Evolutionary conservation across 2,888 invertebrate genomes (phyloP).

Genomic region (Eupithecia vulgata): DNA sequence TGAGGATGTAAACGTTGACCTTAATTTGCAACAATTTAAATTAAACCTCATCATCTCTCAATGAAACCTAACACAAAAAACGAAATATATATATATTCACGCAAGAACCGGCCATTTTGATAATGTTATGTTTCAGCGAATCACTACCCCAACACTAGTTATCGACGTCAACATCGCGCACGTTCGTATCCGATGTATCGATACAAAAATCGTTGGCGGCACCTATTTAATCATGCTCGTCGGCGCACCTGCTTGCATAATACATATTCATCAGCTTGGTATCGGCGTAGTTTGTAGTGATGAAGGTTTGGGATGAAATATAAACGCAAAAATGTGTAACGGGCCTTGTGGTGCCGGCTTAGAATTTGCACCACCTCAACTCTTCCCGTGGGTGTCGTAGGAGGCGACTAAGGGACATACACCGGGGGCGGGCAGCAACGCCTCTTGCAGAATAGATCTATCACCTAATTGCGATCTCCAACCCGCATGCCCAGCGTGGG

Average conservation of each 20-base stretch:
- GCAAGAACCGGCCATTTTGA: slow-evolving; percentile 10
- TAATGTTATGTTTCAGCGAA: not conserved
- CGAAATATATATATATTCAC: not conserved
- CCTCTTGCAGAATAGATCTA: too few species aligned
- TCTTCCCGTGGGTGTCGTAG: too few species aligned
- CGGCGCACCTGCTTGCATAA: slow-evolving; percentile 78
- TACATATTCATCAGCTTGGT: slow-evolving; percentile 80
- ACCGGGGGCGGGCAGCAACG: too few species aligned
- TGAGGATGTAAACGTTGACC: too few species aligned
- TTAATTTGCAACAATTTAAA: not conserved
- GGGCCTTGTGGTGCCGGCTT: too few species aligned
- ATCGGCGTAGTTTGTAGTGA: slow-evolving; percentile 72
- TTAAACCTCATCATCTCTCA: not conserved
- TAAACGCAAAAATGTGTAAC: too few species aligned
- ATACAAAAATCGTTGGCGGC: slow-evolving; percentile 77
- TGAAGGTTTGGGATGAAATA: slow-evolving; percentile 63
- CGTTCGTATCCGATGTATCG: slow-evolving; percentile 58
- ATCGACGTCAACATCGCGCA: slow-evolving; percentile 52
- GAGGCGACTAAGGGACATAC: too few species aligned
- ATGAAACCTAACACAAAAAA: not conserved
- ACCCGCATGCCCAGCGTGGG: too few species aligned
- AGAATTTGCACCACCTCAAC: too few species aligned
- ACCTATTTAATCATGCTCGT: slow-evolving; percentile 76
- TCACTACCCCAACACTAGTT: slow-evolving; percentile 35
- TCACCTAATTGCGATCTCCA: too few species aligned